A percentile compares a stretch with the other conserved stretches of the same genome.
Conservation (phyloP, 2,113 vertebrate species). For the Hystrix cristata region DNA sequence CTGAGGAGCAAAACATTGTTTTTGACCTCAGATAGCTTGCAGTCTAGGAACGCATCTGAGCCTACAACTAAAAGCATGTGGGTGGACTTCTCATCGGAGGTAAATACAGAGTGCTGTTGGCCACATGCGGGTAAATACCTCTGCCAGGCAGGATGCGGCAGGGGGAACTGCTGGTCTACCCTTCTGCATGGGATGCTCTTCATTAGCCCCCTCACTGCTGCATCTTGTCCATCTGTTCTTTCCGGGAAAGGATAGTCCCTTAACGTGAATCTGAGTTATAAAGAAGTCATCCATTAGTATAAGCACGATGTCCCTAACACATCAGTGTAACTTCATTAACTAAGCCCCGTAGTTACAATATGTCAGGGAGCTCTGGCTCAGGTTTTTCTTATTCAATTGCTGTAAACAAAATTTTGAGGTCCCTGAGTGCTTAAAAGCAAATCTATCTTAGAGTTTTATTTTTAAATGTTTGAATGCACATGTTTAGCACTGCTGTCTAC, state of each 20-base stretch:
- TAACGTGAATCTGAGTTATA: background rate
- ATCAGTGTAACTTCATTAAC: background rate
- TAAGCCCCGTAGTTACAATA: background rate
- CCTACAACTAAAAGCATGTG: background rate
- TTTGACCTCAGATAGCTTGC: background rate
- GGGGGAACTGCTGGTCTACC: background rate
- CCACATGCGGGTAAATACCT: background rate
- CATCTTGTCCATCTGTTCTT: background rate
- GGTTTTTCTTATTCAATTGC: background rate
- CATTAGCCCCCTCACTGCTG: background rate
- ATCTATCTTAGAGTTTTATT: background rate
- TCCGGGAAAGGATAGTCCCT: background rate
- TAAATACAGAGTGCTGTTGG: too few species aligned
- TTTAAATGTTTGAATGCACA: background rate
- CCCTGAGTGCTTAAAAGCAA: background rate
- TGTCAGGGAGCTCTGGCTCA: background rate
- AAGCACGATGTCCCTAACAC: background rate
- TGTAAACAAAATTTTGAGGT: constrained; percentile 6
- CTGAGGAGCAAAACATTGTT: background rate
- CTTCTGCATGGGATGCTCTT: background rate
- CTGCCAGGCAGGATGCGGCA: background rate
- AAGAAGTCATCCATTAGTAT: background rate
- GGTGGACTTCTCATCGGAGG: background rate
- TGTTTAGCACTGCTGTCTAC: background rate
- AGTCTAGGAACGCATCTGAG: background rate